phyloP scores from a whole-genome alignment of 1,140 invertebrate genomes.

The Bombus haemorrhoidalis region DNA sequence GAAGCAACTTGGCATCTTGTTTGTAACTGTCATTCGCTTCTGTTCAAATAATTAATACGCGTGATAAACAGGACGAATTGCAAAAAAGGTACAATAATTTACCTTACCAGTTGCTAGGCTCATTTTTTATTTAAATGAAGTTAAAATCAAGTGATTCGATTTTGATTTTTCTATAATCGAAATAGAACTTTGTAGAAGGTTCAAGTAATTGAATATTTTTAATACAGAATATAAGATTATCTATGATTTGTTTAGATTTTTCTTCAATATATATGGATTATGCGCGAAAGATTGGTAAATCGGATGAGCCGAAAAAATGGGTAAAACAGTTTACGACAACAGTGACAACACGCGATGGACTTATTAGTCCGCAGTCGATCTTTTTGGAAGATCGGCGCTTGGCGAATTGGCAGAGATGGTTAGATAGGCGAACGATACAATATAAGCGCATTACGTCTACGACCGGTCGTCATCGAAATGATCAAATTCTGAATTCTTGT shows the following conservation, averaged over 20 bases:
- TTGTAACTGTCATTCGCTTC: not conserved
- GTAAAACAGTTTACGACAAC: not conserved
- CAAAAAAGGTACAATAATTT: not conserved
- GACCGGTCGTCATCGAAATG: slow-evolving; percentile 72
- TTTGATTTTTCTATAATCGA: not conserved
- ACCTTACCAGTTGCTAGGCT: slow-evolving; percentile 1
- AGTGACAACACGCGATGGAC: not conserved
- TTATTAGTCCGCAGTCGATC: not conserved
- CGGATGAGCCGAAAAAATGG: slow-evolving; percentile 18
- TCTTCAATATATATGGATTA: slow-evolving; percentile 60
- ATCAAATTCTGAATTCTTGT: slow-evolving; percentile 74
- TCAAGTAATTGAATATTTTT: not conserved
- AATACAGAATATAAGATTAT: too few relatives aligned
- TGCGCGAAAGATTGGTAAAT: slow-evolving; percentile 65
- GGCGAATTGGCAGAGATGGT: slow-evolving; percentile 73
- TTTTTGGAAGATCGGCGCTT: slow-evolving; percentile 68
- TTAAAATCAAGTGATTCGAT: not conserved
- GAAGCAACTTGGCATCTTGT: slow-evolving; percentile 50
- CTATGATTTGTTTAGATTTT: too few relatives aligned
- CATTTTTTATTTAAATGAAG: not conserved
- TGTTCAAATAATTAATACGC: not conserved
- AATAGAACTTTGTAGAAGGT: not conserved
- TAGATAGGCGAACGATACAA: slow-evolving; percentile 51
- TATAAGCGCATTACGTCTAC: slow-evolving; percentile 28
- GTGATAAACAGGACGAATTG: not conserved